A percentile compares a stretch with the other conserved stretches of the same genome.
These are phyloP conservation scores for Chrysogorgia sp. DNA, from an alignment of 92 coral and sea anemone genomes.

Conservation along the genomic window DNA sequence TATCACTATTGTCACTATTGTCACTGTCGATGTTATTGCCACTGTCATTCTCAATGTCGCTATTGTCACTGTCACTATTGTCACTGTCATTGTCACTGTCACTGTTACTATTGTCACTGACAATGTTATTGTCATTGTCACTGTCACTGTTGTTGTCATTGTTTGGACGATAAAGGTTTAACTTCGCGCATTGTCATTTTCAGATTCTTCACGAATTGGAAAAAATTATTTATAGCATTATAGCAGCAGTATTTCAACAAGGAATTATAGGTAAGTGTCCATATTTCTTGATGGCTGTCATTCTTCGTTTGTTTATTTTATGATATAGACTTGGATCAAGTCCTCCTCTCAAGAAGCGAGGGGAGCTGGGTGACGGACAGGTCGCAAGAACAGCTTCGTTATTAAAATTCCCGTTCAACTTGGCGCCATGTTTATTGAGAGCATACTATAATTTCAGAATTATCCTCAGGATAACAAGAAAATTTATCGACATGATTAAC, in stretches of 20 bases:
- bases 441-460: too few species aligned
- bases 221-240: conserved; percentile 74
- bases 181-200: conserved; percentile 8
- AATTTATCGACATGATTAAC: too few species aligned
- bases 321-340: too few species aligned
- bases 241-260: conserved; percentile 83
- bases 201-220: conserved; percentile 84
- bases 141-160: not conserved
- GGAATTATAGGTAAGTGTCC: conserved; percentile 72
- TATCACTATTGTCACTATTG: not conserved
- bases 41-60: not conserved
- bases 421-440: too few species aligned
- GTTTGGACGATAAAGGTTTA: not conserved
- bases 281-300: not conserved
- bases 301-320: not conserved
- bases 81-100: too few species aligned
- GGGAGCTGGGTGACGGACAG: too few species aligned
- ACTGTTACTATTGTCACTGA: too few species aligned
- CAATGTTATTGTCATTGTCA: not conserved
- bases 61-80: too few species aligned
- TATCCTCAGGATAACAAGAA: too few species aligned
- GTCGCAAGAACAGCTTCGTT: too few species aligned
- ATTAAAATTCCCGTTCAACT: too few species aligned
- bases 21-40: not conserved
- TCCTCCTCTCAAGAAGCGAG: too few species aligned